These are phyloP conservation scores for Spodoptera littoralis DNA, from an alignment of 2,888 invertebrate species.

Conservation along the genomic window DNA sequence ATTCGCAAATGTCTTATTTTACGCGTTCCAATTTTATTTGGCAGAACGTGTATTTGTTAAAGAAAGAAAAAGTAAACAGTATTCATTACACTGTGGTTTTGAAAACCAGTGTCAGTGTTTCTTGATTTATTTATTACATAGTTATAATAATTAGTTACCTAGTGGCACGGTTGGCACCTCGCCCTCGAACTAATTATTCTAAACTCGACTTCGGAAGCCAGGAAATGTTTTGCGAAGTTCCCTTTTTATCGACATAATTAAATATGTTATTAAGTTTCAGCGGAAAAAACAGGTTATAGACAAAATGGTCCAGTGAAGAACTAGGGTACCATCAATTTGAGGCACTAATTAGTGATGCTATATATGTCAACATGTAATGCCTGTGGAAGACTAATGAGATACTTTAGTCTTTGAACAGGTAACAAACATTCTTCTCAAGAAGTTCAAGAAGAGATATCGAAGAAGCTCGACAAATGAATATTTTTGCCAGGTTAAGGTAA, in stretches of 20 bases:
- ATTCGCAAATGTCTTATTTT: slow-evolving; percentile 1
- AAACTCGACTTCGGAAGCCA: slow-evolving; percentile 25
- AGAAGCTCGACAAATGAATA: too few relatives aligned
- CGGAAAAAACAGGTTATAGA: too few relatives aligned
- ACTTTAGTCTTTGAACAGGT: too few relatives aligned
- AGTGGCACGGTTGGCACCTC: slow-evolving; percentile 47
- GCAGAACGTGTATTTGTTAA: slow-evolving; percentile 3
- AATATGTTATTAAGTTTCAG: neutral
- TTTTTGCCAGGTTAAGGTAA: too few relatives aligned
- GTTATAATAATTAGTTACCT: slow-evolving; percentile 46
- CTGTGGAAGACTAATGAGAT: too few relatives aligned
- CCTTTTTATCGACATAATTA: slow-evolving; percentile 19
- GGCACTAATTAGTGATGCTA: too few relatives aligned
- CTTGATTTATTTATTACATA: slow-evolving; percentile 34
- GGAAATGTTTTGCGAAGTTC: slow-evolving; percentile 12
- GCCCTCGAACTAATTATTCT: slow-evolving; percentile 44
- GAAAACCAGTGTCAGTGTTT: slow-evolving; percentile 27
- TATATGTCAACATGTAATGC: too few relatives aligned
- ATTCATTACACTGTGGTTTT: slow-evolving; percentile 9
- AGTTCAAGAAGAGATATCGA: too few relatives aligned
- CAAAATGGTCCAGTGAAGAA: too few relatives aligned
- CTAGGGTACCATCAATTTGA: too few relatives aligned
- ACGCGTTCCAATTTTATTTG: neutral
- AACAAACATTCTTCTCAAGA: too few relatives aligned
- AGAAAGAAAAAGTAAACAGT: slow-evolving; percentile 11